Conservation (phyloP, 2,113 vertebrate genomes). For the Raja brachyura region DNA sequence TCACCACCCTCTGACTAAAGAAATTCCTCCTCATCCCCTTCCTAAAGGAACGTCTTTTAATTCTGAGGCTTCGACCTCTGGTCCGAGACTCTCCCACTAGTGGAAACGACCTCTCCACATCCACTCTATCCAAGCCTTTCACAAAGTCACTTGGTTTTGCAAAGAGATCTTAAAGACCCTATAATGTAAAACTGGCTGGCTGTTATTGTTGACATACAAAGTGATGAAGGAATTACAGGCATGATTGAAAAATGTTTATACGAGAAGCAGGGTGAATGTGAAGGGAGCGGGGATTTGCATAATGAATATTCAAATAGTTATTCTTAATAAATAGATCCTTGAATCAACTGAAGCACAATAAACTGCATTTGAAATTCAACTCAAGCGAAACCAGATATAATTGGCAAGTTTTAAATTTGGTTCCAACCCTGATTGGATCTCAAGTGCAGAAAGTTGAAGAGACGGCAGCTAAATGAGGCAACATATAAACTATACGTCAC, state of each 20-base stretch:
- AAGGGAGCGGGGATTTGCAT: not conserved
- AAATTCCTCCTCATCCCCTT: no score
- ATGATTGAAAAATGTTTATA: slow-evolving; percentile 23
- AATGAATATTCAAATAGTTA: not conserved
- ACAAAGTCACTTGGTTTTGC: not conserved
- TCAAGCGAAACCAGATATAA: not conserved
- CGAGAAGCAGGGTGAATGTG: not conserved
- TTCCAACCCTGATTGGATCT: not conserved
- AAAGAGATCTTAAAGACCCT: not conserved
- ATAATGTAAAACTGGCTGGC: not conserved
- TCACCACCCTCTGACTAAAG: no score
- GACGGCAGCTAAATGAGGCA: not conserved
- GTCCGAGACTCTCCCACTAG: no score
- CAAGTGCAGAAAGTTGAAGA: not conserved
- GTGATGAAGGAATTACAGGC: not conserved
- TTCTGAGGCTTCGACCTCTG: no score
- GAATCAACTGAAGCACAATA: not conserved
- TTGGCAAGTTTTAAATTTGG: not conserved
- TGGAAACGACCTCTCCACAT: no score
- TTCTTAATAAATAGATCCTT: not conserved
- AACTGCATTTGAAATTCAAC: slow-evolving; percentile 11
- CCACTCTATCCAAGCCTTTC: no score
- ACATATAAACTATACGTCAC: not conserved
- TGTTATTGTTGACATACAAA: not conserved
- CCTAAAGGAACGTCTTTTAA: no score